phyloP scores from a whole-genome alignment of 1,140 invertebrate species.

The Sycophaga agraensis region DNA sequence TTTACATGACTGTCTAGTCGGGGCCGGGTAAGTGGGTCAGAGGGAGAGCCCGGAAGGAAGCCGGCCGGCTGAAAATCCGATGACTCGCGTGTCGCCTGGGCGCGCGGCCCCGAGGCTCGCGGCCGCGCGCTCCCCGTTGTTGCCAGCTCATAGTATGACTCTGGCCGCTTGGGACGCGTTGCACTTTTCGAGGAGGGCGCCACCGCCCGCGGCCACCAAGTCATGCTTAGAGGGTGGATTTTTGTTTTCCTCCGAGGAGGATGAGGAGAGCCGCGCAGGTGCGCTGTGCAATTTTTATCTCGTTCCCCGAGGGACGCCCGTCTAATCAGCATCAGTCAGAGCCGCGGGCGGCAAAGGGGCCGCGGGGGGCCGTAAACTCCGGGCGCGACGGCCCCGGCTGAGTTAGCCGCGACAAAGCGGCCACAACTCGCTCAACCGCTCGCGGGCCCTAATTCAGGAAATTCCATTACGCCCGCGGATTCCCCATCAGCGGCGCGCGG shows the following conservation, averaged over 20 bases:
- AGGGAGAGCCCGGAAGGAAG: conserved; percentile 30
- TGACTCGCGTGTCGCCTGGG: conserved; percentile 24
- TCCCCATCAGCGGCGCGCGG: no score
- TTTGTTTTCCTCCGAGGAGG: conserved; percentile 26
- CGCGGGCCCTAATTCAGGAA: no score
- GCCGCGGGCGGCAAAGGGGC: no score
- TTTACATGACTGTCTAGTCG: conserved; percentile 10
- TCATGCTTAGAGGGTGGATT: conserved; percentile 52
- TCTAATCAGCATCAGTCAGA: no score
- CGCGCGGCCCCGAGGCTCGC: conserved; percentile 35
- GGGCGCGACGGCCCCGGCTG: no score
- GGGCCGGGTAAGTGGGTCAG: conserved; percentile 35
- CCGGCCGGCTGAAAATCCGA: conserved; percentile 27
- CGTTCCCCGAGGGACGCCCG: no score
- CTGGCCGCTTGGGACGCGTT: conserved; percentile 45
- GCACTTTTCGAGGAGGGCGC: conserved; percentile 53
- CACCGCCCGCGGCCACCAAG: conserved; percentile 40
- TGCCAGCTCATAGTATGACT: conserved; percentile 55
- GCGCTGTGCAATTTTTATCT: no score
- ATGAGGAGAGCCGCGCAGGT: no score
- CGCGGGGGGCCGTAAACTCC: no score
- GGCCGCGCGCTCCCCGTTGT: conserved; percentile 37
- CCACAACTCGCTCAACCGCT: no score
- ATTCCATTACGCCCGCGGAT: no score
- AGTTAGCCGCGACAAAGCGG: no score